Base-by-base conservation (phyloP, 92 coral and sea anemone species). In the Micromussa lordhowensis region DNA sequence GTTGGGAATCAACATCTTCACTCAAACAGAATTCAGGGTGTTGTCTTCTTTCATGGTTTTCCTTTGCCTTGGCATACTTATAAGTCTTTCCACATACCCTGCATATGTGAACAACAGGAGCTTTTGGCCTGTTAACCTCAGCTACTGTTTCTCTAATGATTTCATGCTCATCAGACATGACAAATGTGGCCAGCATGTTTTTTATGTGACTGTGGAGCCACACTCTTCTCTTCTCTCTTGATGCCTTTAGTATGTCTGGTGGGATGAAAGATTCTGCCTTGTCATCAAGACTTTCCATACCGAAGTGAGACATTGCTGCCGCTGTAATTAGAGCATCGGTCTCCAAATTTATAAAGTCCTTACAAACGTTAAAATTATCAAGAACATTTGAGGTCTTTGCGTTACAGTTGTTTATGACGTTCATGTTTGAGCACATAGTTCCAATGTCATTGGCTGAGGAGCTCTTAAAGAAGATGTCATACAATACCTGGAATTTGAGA, bases 201-300 rank as follows among this genome's bases (percentile, higher is more conserved):
- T 90, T 94, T 22, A 71, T 85, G 32, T 90, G 91, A 22, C 68
- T 68, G 54, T 94, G 93, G 3, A 92, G 88, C 97, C 97, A 94
- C n/a, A 85, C 24, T 28, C 86, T 58, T 40, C 90, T 75, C 3
- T 81, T 68, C 8, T 53, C 28, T 55, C 78, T 94, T 28, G 84
- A 10, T 7, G 68, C 75, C 8, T 48, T 72, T 7, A 83, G 2
- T 3, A 92, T 91, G 3, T 34, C 72, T 29, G 91, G 84, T 5
- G 85, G 93, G 44, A 83, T 83, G 59, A 87, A 69, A 32, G 55
- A 7, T 54, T 87, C 19, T 69, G 77, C 28, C 79, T 9, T 5
- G 21, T 4, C 40, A 79, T 90, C 91, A 16, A 80, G 36, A 17
- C 58, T 26, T n/a, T 88, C 86, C 88, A 92, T 69, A 4, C 85